Base-by-base conservation (phyloP, 2,888 invertebrate species). In the Andrena marginata region DNA sequence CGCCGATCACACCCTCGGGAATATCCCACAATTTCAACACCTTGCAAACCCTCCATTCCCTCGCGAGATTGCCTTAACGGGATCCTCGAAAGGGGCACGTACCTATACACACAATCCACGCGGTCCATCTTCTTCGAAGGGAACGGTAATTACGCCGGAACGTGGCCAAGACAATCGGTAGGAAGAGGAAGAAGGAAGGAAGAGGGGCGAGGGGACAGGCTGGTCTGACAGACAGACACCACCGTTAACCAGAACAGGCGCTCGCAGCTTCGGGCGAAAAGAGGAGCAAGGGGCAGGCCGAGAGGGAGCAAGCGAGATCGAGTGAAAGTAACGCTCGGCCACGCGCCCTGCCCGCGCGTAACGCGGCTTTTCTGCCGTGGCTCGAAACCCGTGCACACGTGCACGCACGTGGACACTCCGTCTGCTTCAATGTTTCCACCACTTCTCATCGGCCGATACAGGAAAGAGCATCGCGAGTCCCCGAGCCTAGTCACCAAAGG, bases 271-370 rank as follows among this genome's bases (percentile, higher is more conserved):
- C 75, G 71, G 65, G 78, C 77, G 67, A 72, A 79, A 84, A 78
- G 84, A 87, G 77, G 80, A 84, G 69, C 67, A 81, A 65, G 81
- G 79, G 77, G 64, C 71, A 51, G 62, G 74, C 31, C 56, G 80
- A 77, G 82, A 82, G 76, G 82, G 80, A 86, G 70, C 80, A 60
- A 82, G 79, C 80, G 71, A 80, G 89, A 85, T 88, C 87, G 89
- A 92, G 92, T 92, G 92, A 92, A 92, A 92, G 92, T 92, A 91
- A 91, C 84, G 75, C 84, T 88, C 86, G 85, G 90, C 90, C 91
- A 91, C 91, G 92, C 92, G 92, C 88, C 90, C 90, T 89, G 88
- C 85, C 83, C 81, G 86, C 81, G 65, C 83, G 77, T 74, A 80
- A 82, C 76, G 51, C 75, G 33, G 64, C 81, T 76, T 76, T 82